Evolutionary conservation across 1,140 invertebrate species (phyloP), one percentile per base, ranked within the genome.

Genomic region (Contarinia nasturtii): DNA sequence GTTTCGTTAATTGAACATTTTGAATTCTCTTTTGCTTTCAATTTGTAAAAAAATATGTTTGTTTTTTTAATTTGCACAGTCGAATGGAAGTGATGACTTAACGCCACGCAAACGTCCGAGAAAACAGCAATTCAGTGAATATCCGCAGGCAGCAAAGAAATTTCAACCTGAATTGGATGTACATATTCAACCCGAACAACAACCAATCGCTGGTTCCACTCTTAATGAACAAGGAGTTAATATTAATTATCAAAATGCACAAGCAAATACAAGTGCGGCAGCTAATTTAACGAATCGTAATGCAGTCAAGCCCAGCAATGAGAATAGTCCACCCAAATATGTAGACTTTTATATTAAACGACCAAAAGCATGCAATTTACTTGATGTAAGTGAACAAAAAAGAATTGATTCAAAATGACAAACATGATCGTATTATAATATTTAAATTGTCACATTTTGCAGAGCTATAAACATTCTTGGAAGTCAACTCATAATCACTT

Each of bases 401-500:
- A 38, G 3, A n/a, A 5, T 14, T n/a, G 12, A 14, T 7, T 38
- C 36, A 38, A 38, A 12, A 14, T 38, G 17, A 7, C 14, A 14
- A 38, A 38, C 5, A 38, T 17, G n/a, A n/a, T n/a, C 17, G 36
- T n/a, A 38, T 38, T n/a, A 38, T n/a, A n/a, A n/a, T n/a, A n/a
- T n/a, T n/a, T n/a, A 41, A 10, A 10, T 36, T 36, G 34, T 8
- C 34, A n/a, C 27, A 1, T 40, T 40, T 52, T 46, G 0, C 45
- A 63, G 59, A 56, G 57, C 0, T 64, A 61, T 34, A 64, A 64
- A 21, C 61, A 57, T 49, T 60, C 53, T 5, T 76, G 75, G 71
- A 75, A 76, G 52, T 57, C 73, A 36, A 76, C 74, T 10, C 75
- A 75, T 52, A 71, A 77, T 53, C 91, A 97, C 69, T 97, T 93